phyloP scores from a whole-genome alignment of 2,113 vertebrate species.

The Bos taurus region DNA sequence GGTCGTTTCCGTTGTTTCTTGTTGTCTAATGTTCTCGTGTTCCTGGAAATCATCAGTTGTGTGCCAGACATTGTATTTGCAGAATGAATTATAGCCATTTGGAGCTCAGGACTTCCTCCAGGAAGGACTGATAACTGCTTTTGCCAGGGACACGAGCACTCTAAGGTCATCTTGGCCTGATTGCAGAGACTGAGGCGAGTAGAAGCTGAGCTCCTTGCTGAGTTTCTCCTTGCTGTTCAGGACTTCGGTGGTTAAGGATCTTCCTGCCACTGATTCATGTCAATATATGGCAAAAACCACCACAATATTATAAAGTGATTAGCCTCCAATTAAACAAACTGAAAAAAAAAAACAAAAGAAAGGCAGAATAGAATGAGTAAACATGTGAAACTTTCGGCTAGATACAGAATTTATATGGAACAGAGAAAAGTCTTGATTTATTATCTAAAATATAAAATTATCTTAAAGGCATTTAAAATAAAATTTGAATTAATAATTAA shows the following conservation, averaged over 20 bases:
- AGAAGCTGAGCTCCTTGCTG: not conserved
- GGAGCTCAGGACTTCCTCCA: not conserved
- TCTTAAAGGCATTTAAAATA: not conserved
- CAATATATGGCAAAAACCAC: not conserved
- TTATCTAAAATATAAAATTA: not conserved
- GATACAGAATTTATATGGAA: not conserved
- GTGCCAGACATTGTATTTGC: not conserved
- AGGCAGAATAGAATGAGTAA: not conserved
- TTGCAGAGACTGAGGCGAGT: not conserved
- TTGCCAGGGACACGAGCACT: not conserved
- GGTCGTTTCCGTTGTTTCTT: not conserved
- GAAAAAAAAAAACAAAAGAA: not conserved
- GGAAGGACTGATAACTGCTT: not conserved
- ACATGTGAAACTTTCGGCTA: not conserved
- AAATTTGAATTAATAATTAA: not conserved
- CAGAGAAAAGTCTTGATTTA: not conserved
- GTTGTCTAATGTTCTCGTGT: not conserved
- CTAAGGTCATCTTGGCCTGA: not conserved
- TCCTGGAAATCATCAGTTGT: not conserved
- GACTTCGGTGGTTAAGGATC: not conserved
- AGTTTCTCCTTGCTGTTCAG: not conserved
- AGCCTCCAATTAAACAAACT: not conserved
- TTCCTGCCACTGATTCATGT: not conserved
- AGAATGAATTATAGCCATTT: not conserved
- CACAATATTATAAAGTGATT: not conserved